Evolutionary conservation across 2,797 vertebrate genomes (phyloP).

Genomic region (Rhinichthys osculus): DNA sequence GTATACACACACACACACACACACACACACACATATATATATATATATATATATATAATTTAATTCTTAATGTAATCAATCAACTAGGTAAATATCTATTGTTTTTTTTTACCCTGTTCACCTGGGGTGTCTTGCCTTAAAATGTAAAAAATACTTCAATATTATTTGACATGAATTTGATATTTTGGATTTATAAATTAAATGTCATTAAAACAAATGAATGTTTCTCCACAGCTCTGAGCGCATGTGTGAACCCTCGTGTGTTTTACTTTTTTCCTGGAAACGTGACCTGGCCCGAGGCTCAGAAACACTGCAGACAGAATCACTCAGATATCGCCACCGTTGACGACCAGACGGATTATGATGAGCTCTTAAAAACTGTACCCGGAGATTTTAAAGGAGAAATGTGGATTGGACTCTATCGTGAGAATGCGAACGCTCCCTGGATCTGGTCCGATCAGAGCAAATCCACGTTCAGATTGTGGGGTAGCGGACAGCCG

Average conservation of each 20-base stretch:
- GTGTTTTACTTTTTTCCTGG: neutral
- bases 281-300: neutral
- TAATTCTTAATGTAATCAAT: too few relatives aligned
- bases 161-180: too few relatives aligned
- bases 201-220: neutral
- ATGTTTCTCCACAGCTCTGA: neutral
- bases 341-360: neutral
- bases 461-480: neutral
- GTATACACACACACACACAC: too few relatives aligned
- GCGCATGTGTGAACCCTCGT: neutral
- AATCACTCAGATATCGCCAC: neutral
- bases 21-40: too few relatives aligned
- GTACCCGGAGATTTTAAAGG: neutral
- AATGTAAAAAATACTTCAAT: too few relatives aligned
- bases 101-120: too few relatives aligned
- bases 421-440: fast-evolving
- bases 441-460: neutral
- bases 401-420: neutral
- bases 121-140: too few relatives aligned
- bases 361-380: neutral
- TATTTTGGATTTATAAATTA: neutral
- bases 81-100: too few relatives aligned
- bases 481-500: neutral
- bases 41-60: too few relatives aligned
- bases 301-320: neutral